Evolutionary conservation across 2,797 vertebrate species (phyloP), one percentile per base, ranked within the genome.

Genomic region (Dallia pectoralis): DNA sequence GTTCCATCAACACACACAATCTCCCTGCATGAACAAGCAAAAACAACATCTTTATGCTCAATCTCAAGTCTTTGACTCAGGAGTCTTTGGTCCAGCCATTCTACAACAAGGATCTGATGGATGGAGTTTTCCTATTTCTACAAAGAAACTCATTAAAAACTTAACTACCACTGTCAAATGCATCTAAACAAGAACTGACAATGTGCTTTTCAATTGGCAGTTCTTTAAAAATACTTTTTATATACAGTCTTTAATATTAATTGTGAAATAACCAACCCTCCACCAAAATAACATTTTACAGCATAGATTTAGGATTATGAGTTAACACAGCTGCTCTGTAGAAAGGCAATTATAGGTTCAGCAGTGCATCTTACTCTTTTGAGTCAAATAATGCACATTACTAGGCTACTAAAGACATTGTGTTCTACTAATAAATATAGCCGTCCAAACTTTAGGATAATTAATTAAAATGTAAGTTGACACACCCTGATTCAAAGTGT

Each of bases 401-500:
- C 11, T 59, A 59, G 25, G 22, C 53, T 12, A 25, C 25, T 56
- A 56, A 56, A 19, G n/a, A 56, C n/a, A 56, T 56, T 11, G n/a
- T 56, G n/a, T n/a, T 3, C 53, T 56, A 56, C 11, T 11, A 4
- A 56, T 2, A 56, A 22, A 25, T 56, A 56, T 56, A 12, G 53
- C 12, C 25, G 11, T 27, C 22, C 53, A 59, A 59, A 59, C 53
- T 25, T 59, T 59, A 25, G 4, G n/a, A 27, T 19, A 25, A 14
- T 12, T 25, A 0, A 25, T 59, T 25, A 59, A 44, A 12, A 14
- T 19, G 5, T 7, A n/a, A 56, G 51, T 56, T 56, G 51, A 56
- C 53, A 59, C 53, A 59, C 53, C 53, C 53, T 59, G 18, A 59
- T n/a, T 59, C 53, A 59, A 25, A 59, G n/a, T 59, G 53, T 25